phyloP scores from a whole-genome alignment of 2,888 invertebrate species.

The Dinocampus coccinellae region DNA sequence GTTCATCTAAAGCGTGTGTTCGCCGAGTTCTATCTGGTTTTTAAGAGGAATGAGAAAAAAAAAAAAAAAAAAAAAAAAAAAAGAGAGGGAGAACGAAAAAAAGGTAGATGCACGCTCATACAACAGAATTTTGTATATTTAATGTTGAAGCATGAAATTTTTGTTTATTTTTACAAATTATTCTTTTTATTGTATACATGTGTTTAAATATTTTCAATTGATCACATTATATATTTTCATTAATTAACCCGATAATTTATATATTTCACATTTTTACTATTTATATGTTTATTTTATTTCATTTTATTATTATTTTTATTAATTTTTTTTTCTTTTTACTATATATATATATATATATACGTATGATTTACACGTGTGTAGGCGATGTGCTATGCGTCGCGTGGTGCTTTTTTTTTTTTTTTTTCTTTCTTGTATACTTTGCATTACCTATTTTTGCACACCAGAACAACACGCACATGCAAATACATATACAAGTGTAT shows the following conservation, averaged over 20 bases:
- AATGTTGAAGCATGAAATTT: slow-evolving; percentile 33
- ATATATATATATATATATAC: neutral
- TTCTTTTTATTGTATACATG: too few relatives aligned
- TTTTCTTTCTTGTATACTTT: too few relatives aligned
- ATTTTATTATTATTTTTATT: too few relatives aligned
- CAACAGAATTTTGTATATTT: neutral
- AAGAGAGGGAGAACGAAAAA: neutral
- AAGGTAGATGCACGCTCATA: neutral
- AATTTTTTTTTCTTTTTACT: neutral
- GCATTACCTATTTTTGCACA: slow-evolving; percentile 35
- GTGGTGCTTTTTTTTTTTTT: slow-evolving; percentile 31
- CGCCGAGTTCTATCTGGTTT: neutral
- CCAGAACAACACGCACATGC: neutral
- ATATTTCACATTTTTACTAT: too few relatives aligned
- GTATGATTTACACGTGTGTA: neutral
- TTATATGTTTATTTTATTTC: too few relatives aligned
- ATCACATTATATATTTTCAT: too few relatives aligned
- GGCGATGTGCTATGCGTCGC: slow-evolving; percentile 7
- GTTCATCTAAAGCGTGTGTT: slow-evolving; percentile 24
- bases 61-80: neutral
- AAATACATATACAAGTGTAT: neutral
- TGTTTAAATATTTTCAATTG: too few relatives aligned
- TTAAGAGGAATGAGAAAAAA: neutral
- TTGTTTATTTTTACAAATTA: neutral
- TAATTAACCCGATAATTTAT: too few relatives aligned